phyloP scores from a whole-genome alignment of 2,797 vertebrate species.

The Sebastes aleutianus region DNA sequence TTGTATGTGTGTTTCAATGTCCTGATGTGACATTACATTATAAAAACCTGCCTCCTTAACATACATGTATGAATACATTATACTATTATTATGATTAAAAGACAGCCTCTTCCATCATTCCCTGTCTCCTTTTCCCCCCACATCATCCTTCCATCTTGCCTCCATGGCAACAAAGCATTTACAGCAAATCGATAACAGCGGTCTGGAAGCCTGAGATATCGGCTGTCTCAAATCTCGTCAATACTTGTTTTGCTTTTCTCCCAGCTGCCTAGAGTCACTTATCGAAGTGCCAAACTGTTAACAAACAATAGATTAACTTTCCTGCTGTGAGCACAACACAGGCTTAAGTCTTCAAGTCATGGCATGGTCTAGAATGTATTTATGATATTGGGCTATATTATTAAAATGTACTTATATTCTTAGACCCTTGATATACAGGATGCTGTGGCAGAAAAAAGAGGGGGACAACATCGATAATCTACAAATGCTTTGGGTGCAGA shows the following conservation, averaged over 20 bases:
- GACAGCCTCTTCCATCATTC: background rate
- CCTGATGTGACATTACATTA: background rate
- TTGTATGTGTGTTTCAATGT: background rate
- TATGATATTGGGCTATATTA: background rate
- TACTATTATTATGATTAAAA: background rate
- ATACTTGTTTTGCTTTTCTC: conserved; percentile 44
- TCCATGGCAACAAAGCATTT: conserved; percentile 42
- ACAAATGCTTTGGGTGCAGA: background rate
- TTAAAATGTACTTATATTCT: no score
- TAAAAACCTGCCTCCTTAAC: background rate
- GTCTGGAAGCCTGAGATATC: conserved; percentile 40
- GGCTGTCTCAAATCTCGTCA: conserved; percentile 31
- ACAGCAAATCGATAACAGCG: conserved; percentile 29
- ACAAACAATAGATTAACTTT: conserved; percentile 24
- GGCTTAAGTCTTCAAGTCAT: background rate
- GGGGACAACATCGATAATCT: background rate
- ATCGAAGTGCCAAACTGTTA: conserved; percentile 30
- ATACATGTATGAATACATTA: background rate
- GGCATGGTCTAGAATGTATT: background rate
- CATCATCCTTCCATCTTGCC: background rate
- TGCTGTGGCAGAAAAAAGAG: background rate
- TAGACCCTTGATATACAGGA: background rate
- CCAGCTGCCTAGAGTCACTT: conserved; percentile 9
- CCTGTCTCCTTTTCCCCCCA: background rate
- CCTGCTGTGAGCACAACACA: conserved; percentile 8